Conservation (phyloP, 2,797 vertebrate genomes). For the Myiotriccus ornatus region DNA sequence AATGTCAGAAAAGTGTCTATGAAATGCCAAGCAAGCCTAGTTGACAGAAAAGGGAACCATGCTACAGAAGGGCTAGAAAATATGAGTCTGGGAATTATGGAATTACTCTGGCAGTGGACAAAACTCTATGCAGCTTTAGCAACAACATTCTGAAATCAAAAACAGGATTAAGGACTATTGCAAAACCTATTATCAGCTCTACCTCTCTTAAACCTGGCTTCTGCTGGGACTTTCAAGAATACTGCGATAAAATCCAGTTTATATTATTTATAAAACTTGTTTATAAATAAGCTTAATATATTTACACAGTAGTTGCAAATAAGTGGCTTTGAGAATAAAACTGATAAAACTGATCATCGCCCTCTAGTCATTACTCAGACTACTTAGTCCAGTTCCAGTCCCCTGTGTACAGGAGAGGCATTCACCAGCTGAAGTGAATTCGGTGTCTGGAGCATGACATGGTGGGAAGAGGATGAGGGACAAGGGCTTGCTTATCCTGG, state of each 20-base stretch:
- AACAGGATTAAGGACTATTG: neutral
- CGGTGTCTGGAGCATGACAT: neutral
- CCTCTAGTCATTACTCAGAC: neutral
- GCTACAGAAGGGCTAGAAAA: neutral
- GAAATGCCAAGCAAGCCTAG: neutral
- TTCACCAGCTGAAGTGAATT: neutral
- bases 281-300: neutral
- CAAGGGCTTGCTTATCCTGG: neutral
- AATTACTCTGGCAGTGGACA: neutral
- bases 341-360: neutral
- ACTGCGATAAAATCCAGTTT: neutral
- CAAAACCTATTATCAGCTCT: neutral
- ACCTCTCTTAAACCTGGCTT: neutral
- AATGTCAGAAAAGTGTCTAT: neutral
- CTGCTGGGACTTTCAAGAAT: neutral
- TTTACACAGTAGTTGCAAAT: neutral
- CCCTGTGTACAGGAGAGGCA: neutral
- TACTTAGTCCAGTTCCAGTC: neutral
- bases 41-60: neutral
- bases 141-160: neutral
- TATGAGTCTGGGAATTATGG: neutral
- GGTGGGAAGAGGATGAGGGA: neutral
- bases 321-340: neutral
- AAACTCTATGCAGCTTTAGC: neutral
- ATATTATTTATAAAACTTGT: neutral